Evolutionary conservation across 1,140 invertebrate species (phyloP).

Genomic region (Choristoneura fumiferana): DNA sequence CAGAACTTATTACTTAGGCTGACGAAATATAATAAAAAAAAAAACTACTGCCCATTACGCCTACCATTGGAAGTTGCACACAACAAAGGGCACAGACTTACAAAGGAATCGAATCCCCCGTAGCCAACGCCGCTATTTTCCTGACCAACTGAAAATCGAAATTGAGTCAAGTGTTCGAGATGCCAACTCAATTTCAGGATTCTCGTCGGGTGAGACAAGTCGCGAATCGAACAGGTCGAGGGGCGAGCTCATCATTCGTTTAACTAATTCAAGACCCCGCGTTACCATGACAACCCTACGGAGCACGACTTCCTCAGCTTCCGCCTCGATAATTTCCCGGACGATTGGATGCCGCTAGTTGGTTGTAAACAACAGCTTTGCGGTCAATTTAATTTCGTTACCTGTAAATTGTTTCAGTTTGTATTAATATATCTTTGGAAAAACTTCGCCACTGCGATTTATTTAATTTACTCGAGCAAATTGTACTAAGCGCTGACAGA

Average conservation of each 20-base stretch:
- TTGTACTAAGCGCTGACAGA: not conserved
- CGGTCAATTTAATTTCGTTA: conserved; percentile 49
- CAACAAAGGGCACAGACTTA: no score
- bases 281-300: conserved; percentile 54
- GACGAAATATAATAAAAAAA: no score
- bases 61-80: no score
- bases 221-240: conserved; percentile 32
- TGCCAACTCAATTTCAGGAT: conserved; percentile 15
- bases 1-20: no score
- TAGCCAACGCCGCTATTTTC: not conserved
- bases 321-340: conserved; percentile 59
- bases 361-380: conserved; percentile 46
- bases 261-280: conserved; percentile 54
- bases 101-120: not conserved
- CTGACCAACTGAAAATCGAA: conserved; percentile 2
- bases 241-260: conserved; percentile 46
- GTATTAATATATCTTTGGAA: not conserved
- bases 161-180: not conserved
- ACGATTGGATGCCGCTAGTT: conserved; percentile 52
- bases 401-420: conserved; percentile 8
- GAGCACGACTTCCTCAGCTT: conserved; percentile 30
- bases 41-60: no score
- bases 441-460: not conserved
- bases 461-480: not conserved
- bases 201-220: conserved; percentile 13